phyloP scores from a whole-genome alignment of 1,140 invertebrate species.

The Rhysida immarginata region DNA sequence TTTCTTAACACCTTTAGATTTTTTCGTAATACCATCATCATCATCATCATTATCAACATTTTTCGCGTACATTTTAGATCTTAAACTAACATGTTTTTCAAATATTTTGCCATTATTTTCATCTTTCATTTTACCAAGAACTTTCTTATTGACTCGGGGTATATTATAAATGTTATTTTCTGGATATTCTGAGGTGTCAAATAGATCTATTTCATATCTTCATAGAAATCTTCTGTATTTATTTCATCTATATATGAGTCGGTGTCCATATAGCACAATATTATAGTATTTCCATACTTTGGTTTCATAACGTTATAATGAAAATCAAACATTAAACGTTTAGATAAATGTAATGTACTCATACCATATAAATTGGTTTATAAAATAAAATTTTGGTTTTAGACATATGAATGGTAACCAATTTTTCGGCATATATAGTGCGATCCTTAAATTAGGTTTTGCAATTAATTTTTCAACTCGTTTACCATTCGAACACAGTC shows the following conservation, averaged over 20 bases:
- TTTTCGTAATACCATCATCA: conserved; percentile 13
- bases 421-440: conserved; percentile 16
- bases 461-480: conserved; percentile 23
- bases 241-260: conserved; percentile 30
- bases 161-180: neutral
- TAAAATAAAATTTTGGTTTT: conserved; percentile 17
- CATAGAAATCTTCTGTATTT: conserved; percentile 28
- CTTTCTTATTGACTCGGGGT: conserved; percentile 30
- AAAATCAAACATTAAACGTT: conserved; percentile 23
- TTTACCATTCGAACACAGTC: conserved; percentile 24
- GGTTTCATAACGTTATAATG: conserved; percentile 22
- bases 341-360: conserved; percentile 18
- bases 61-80: conserved; percentile 30
- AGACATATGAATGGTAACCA: conserved; percentile 12
- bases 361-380: conserved; percentile 19
- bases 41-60: conserved; percentile 12
- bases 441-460: conserved; percentile 27
- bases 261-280: conserved; percentile 30
- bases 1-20: conserved; percentile 17
- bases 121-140: conserved; percentile 35
- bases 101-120: conserved; percentile 29
- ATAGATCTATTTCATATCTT: conserved; percentile 22
- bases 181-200: neutral
- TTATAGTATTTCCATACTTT: conserved; percentile 21
- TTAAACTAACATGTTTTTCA: conserved; percentile 27